phyloP scores from a whole-genome alignment of 2,113 vertebrate species.

The Gymnorhina tibicen region DNA sequence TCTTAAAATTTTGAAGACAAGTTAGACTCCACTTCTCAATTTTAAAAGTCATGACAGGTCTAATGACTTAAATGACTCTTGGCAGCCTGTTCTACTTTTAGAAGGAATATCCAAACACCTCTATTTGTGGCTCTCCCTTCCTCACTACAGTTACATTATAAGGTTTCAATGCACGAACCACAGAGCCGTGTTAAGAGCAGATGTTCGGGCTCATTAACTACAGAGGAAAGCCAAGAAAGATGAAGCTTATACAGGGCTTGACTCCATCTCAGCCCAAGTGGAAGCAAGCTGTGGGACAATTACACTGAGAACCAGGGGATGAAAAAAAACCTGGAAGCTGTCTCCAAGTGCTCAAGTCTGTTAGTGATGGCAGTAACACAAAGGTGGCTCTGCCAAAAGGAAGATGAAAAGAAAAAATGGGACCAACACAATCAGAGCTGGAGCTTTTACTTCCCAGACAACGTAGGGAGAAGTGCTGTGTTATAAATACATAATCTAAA shows the following conservation, averaged over 20 bases:
- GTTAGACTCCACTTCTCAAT: background rate
- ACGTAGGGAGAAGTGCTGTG: background rate
- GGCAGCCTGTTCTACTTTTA: background rate
- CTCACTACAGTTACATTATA: background rate
- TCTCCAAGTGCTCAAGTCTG: background rate
- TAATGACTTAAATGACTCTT: background rate
- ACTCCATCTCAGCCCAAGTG: background rate
- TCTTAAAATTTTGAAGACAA: background rate
- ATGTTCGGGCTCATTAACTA: background rate
- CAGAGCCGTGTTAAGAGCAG: background rate
- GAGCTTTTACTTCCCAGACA: background rate
- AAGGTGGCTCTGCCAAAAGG: background rate
- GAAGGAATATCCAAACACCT: background rate
- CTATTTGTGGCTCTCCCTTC: background rate
- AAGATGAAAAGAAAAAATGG: background rate
- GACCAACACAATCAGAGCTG: background rate
- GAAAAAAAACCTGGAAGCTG: background rate
- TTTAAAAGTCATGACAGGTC: background rate
- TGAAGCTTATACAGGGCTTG: background rate
- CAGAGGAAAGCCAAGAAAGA: background rate
- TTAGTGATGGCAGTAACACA: background rate
- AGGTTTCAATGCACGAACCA: background rate
- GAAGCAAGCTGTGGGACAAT: background rate
- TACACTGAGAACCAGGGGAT: background rate
- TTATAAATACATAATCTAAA: background rate